These are phyloP conservation scores for Taenioides sp. DNA, from an alignment of 2,797 vertebrate genomes.

Conservation along the genomic window DNA sequence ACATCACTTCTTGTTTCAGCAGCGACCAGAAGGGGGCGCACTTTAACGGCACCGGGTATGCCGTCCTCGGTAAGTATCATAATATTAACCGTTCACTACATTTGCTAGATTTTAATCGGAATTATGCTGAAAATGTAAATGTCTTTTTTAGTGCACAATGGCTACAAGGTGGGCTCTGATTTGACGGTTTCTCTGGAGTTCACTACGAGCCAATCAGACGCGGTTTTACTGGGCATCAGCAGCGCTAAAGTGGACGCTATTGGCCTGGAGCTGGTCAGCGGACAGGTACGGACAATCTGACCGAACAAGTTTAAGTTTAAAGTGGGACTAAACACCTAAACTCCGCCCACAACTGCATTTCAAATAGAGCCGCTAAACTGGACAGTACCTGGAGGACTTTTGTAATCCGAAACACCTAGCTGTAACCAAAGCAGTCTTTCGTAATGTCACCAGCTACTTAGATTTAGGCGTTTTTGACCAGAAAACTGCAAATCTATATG, in stretches of 20 bases:
- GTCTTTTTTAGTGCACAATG: conserved; percentile 81
- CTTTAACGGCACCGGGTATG: conserved; percentile 90
- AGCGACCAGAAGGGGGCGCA: conserved; percentile 84
- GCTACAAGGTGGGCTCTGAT: conserved; percentile 91
- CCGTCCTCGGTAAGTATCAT: conserved; percentile 80
- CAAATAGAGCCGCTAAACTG: no score
- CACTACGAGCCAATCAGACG: conserved; percentile 78
- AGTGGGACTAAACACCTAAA: no score
- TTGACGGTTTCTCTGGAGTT: conserved; percentile 87
- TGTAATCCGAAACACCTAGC: no score
- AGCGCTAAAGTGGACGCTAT: conserved; percentile 91
- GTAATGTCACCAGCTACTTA: no score
- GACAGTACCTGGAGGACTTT: no score
- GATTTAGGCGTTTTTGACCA: no score
- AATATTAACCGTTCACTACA: background rate
- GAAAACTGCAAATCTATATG: no score
- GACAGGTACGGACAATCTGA: conserved; percentile 72
- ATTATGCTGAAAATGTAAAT: background rate
- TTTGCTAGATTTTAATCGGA: background rate
- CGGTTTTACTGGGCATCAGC: conserved; percentile 88
- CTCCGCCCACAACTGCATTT: no score
- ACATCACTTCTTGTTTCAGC: conserved; percentile 83
- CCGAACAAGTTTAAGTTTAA: background rate
- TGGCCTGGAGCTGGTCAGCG: conserved; percentile 87
- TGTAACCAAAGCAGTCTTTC: no score